Evolutionary conservation across 2,888 invertebrate genomes (phyloP).

Genomic region (Salpingus planirostris): DNA sequence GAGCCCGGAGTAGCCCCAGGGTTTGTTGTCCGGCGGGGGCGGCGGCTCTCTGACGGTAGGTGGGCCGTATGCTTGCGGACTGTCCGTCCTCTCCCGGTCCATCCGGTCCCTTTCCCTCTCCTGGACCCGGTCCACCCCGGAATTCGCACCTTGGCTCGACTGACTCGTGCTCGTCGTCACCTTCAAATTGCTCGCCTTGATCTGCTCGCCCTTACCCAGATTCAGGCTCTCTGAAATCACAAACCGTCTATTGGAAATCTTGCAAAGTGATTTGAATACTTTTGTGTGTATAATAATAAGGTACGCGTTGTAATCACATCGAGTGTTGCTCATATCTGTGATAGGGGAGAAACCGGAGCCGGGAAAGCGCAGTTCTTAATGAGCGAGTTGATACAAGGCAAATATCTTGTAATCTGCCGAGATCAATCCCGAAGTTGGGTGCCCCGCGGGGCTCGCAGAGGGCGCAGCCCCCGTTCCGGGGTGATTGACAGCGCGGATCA

Average conservation of each 20-base stretch:
- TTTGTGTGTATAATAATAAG: too few species aligned
- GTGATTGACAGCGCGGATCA: neutral
- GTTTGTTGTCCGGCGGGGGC: slow-evolving; percentile 48
- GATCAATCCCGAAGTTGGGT: slow-evolving; percentile 31
- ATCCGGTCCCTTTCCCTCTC: too few species aligned
- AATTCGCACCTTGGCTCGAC: too few species aligned
- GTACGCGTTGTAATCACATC: too few species aligned
- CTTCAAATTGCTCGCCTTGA: slow-evolving; percentile 24
- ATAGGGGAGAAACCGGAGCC: too few species aligned
- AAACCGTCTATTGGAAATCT: too few species aligned
- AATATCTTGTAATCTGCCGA: slow-evolving; percentile 36
- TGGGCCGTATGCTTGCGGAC: slow-evolving; percentile 21
- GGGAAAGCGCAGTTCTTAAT: slow-evolving; percentile 14
- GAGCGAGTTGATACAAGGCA: slow-evolving; percentile 19
- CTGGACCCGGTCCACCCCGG: too few species aligned
- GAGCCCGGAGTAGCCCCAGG: slow-evolving; percentile 61
- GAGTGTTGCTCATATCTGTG: too few species aligned
- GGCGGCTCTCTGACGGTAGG: slow-evolving; percentile 29
- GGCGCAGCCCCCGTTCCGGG: neutral
- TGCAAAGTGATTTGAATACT: too few species aligned
- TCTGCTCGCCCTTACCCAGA: slow-evolving; percentile 23
- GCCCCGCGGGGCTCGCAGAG: slow-evolving; percentile 25
- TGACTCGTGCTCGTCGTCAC: slow-evolving; percentile 18
- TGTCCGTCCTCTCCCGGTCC: slow-evolving; percentile 30
- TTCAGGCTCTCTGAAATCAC: slow-evolving; percentile 29